These are phyloP conservation scores for Cryptocephalus primarius DNA, from an alignment of 2,888 invertebrate genomes.

Conservation along the genomic window DNA sequence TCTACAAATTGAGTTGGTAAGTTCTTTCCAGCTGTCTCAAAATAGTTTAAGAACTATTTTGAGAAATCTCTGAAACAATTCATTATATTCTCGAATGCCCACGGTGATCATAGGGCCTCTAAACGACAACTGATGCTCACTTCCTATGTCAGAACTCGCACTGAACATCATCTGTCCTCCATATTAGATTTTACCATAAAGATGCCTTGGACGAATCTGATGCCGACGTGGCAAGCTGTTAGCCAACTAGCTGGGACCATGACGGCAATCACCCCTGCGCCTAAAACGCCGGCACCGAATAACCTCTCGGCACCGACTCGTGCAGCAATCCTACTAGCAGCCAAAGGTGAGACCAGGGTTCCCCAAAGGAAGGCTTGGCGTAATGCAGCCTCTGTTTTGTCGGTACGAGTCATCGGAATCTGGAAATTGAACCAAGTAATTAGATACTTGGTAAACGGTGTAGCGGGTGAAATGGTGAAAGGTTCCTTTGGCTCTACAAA, in stretches of 20 bases:
- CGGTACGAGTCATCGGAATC: constrained; percentile 43
- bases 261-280: constrained; percentile 42
- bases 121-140: neutral
- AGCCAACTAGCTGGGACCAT: constrained; percentile 47
- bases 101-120: no score
- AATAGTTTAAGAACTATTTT: no score
- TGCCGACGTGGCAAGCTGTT: constrained; percentile 44
- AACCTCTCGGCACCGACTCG: constrained; percentile 45
- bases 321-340: constrained; percentile 45
- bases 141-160: neutral
- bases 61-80: no score
- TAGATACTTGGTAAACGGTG: no score
- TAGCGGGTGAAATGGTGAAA: no score
- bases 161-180: neutral
- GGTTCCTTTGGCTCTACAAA: no score
- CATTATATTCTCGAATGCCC: no score
- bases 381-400: constrained; percentile 43
- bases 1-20: no score
- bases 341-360: constrained; percentile 43
- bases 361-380: constrained; percentile 49
- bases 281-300: constrained; percentile 44
- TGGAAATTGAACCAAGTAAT: constrained; percentile 13
- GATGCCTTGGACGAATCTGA: constrained; percentile 44
- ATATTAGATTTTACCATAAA: constrained; percentile 38
- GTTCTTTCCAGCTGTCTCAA: no score